phyloP scores from a whole-genome alignment of 2,888 invertebrate genomes.

The Pteria penguin region DNA sequence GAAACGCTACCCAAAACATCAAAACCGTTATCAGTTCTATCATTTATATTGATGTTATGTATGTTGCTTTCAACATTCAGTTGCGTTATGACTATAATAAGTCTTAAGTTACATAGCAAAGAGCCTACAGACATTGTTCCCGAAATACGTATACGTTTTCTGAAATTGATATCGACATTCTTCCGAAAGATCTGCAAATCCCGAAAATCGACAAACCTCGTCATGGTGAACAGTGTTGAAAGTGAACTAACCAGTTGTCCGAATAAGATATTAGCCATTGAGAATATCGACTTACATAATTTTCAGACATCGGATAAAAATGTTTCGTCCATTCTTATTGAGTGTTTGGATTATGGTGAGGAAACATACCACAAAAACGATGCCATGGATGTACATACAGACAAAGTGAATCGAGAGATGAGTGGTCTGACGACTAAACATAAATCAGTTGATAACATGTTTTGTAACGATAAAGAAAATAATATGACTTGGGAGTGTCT shows the following conservation, averaged over 20 bases:
- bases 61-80: slow-evolving; percentile 30
- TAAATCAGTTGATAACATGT: not conserved
- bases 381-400: not conserved
- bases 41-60: slow-evolving; percentile 29
- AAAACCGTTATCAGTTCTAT: slow-evolving; percentile 37
- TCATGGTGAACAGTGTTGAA: not conserved
- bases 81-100: slow-evolving; percentile 36
- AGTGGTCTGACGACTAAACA: not conserved
- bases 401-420: not conserved
- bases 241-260: not conserved
- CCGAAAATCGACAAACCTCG: not conserved
- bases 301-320: not conserved
- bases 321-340: not conserved
- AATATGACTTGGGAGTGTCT: not conserved
- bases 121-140: slow-evolving; percentile 18
- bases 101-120: slow-evolving; percentile 36
- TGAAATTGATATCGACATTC: not conserved
- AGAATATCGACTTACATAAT: no score
- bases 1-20: slow-evolving; percentile 45
- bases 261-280: no score
- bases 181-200: not conserved
- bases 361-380: no score
- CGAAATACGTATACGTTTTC: no score
- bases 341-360: not conserved
- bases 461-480: not conserved